Conservation (phyloP, 2,888 invertebrate species). For the Nomada fucata region DNA sequence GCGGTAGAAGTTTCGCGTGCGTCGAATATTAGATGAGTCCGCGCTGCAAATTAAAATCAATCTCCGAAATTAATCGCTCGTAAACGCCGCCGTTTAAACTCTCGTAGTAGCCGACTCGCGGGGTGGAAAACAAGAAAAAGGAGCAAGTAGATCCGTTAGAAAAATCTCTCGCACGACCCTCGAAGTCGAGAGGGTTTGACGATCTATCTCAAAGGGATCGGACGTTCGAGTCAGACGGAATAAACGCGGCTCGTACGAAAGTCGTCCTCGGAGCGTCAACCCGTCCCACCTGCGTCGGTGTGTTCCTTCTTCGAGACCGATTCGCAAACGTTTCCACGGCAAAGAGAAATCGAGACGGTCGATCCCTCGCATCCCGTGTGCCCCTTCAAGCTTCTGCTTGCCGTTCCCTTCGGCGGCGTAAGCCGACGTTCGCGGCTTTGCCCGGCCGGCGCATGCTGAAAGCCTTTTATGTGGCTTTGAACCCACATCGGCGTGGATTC, state of each 20-base stretch:
- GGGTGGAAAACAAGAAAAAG: background rate
- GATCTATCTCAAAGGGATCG: conserved; percentile 23
- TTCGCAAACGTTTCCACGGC: conserved; percentile 53
- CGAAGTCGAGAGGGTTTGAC: conserved; percentile 21
- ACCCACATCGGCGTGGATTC: conserved; percentile 29
- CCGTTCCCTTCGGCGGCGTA: background rate
- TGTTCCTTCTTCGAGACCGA: conserved; percentile 20
- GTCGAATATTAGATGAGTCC: no score
- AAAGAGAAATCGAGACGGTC: conserved; percentile 49
- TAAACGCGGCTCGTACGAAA: conserved; percentile 31
- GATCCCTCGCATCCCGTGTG: conserved; percentile 43
- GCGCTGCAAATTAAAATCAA: background rate
- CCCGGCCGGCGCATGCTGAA: conserved; percentile 22
- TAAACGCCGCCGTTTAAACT: no score
- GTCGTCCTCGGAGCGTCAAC: conserved; percentile 19
- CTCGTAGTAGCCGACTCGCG: background rate
- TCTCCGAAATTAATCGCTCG: background rate
- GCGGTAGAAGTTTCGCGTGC: no score
- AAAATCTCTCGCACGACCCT: conserved; percentile 20
- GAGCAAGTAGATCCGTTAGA: conserved; percentile 23
- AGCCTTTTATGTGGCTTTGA: conserved; percentile 62
- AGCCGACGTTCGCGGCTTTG: conserved; percentile 31
- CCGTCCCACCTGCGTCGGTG: background rate
- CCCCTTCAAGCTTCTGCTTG: background rate
- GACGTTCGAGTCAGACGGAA: conserved; percentile 18